These are phyloP conservation scores for Caenorhabditis angaria DNA, from an alignment of 2,888 invertebrate genomes.

Conservation along the genomic window DNA sequence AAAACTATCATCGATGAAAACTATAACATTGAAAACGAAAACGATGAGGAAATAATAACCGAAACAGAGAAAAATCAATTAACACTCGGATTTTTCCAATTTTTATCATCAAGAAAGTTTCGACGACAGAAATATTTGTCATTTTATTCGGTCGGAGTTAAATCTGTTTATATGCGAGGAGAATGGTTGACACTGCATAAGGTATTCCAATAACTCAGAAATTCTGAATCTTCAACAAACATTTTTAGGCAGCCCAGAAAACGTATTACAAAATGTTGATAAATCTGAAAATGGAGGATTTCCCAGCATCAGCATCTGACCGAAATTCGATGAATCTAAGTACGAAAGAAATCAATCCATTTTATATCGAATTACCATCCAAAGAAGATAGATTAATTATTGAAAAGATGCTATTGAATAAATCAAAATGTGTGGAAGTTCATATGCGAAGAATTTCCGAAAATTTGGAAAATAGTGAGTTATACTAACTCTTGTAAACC, in stretches of 20 bases:
- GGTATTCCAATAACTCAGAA: not conserved
- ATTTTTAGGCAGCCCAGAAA: slow-evolving; percentile 21
- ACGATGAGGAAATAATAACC: not conserved
- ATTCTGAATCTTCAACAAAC: not conserved
- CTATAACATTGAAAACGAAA: not conserved
- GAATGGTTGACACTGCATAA: slow-evolving; percentile 42
- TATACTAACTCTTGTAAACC: not conserved
- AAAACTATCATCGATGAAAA: not conserved
- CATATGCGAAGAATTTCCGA: not conserved
- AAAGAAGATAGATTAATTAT: not conserved
- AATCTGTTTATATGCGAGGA: slow-evolving; percentile 29
- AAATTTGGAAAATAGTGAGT: not conserved
- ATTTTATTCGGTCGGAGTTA: slow-evolving; percentile 15
- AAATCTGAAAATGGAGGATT: slow-evolving; percentile 50
- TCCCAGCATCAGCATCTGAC: slow-evolving; percentile 25
- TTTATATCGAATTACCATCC: not conserved
- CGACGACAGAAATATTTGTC: slow-evolving; percentile 7
- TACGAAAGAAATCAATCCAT: slow-evolving; percentile 9
- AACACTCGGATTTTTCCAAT: slow-evolving; percentile 38
- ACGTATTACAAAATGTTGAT: slow-evolving; percentile 49
- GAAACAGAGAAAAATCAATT: slow-evolving; percentile 8
- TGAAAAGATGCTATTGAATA: not conserved
- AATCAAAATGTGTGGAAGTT: slow-evolving; percentile 1
- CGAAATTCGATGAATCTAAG: not conserved
- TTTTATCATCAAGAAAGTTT: slow-evolving; percentile 31